Evolutionary conservation across 1,140 invertebrate species (phyloP), one percentile per base, ranked within the genome.

Genomic region (Aricia agestis): DNA sequence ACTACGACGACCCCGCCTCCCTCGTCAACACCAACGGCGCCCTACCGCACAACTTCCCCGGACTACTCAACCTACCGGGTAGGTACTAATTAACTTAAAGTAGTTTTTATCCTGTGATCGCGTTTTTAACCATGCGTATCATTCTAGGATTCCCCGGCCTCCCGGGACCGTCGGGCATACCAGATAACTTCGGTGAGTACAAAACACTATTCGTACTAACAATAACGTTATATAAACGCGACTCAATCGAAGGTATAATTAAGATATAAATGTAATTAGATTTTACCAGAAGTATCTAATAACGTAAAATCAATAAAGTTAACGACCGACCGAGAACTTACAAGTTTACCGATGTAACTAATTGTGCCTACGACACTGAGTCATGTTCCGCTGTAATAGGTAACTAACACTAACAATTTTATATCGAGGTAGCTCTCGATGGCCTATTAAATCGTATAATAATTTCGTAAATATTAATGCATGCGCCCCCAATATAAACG

Each of bases 121-220:
- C 15, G 17, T 52, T 52, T 52, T 52, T 52, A 52, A 52, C 45
- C 45, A 13, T 52, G 11, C 13, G 9, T 13, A 13, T 52, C 9
- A 15, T 83, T 81, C 18, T 78, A 91, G 87, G 86, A 58, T 91
- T 91, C 67, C 82, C 86, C 61, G 87, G 94, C 74, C 88, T 97
- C 86, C 96, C 96, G 70, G 96, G 96, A 83, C 96, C 96, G 13
- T 97, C 96, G 32, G 96, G 96, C 76, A 95, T 97, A 79, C 95
- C 95, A 92, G 94, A 96, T 88, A 96, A 94, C 92, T 97, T 96
- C 85, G 96, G 96, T 97, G 92, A 97, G 96, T 96, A 76, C 68
- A 18, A 36, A 69, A 17, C 19, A 63, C 68, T 70, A 72, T 69
- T 72, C 41, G 73, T 73, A 82, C 78, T 84, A 85, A 84, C 74